These are phyloP conservation scores for Echinops telfairi DNA, from an alignment of 2,113 vertebrate species.

Conservation along the genomic window DNA sequence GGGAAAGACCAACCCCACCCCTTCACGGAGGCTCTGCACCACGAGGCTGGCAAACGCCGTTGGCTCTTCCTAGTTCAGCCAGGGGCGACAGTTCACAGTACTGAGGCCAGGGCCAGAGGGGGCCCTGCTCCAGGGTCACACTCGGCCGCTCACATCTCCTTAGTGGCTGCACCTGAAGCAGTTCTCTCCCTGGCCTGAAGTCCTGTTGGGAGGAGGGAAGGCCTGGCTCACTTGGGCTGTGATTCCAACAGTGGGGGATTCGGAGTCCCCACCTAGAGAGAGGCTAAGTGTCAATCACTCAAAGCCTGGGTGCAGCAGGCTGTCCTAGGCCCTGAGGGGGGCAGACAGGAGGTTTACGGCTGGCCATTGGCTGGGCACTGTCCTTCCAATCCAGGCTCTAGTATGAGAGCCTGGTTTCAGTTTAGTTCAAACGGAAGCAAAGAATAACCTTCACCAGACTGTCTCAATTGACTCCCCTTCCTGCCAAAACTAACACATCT, in stretches of 20 bases:
- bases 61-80: constrained; percentile 81
- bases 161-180: no score
- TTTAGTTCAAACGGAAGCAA: constrained; percentile 72
- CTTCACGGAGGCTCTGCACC: neutral
- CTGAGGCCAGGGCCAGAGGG: constrained; percentile 46
- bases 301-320: constrained; percentile 71
- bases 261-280: constrained; percentile 67
- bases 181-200: neutral
- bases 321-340: constrained; percentile 81
- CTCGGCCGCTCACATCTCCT: no score
- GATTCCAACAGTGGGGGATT: constrained; percentile 3
- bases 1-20: constrained; percentile 9
- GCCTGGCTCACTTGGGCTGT: constrained; percentile 26
- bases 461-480: neutral
- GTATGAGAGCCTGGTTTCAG: constrained; percentile 86
- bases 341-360: constrained; percentile 87
- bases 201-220: neutral
- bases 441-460: constrained; percentile 41
- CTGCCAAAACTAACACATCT: neutral
- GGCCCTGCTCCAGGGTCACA: no score
- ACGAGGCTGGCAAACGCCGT: constrained; percentile 44
- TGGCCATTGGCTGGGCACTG: constrained; percentile 87
- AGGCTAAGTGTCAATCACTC: constrained; percentile 56
- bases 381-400: constrained; percentile 89
- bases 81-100: constrained; percentile 66